These are phyloP conservation scores for Muscicapa adusta DNA, from an alignment of 2,113 vertebrate genomes.

Conservation along the genomic window DNA sequence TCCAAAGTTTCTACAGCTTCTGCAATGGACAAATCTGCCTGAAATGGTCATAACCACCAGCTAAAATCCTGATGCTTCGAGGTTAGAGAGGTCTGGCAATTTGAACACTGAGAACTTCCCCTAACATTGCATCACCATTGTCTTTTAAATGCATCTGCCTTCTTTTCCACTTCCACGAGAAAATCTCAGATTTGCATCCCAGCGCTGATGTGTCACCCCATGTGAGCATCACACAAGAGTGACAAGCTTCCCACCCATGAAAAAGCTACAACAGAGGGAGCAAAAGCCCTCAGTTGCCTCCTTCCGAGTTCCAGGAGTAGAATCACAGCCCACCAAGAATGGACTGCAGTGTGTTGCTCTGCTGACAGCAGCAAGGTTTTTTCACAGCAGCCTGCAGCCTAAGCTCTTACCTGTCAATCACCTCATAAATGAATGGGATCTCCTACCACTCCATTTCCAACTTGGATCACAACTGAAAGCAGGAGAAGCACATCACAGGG, in stretches of 20 bases:
- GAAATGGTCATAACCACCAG: not conserved
- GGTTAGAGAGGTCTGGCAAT: not conserved
- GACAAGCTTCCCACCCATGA: not conserved
- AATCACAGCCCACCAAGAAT: not conserved
- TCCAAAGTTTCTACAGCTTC: not conserved
- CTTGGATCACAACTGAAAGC: conserved; percentile 31
- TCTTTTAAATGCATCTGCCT: not conserved
- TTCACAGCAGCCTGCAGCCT: not conserved
- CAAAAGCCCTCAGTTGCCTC: not conserved
- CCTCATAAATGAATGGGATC: conserved; percentile 31
- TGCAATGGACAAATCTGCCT: not conserved
- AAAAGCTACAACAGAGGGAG: not conserved
- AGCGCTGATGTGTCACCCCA: not conserved
- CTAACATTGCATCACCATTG: not conserved
- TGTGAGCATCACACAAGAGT: not conserved
- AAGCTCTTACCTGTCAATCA: conserved; percentile 40
- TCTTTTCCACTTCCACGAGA: not conserved
- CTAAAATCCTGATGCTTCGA: not conserved
- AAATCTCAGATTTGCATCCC: not conserved
- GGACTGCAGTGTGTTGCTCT: not conserved
- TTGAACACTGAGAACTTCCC: not conserved
- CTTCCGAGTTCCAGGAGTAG: not conserved
- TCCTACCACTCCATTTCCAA: conserved; percentile 12
- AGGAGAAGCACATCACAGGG: conserved; percentile 1
- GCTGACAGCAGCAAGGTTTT: not conserved